Percentiles rank a stretch among this genome's conserved stretches.
phyloP scores from a whole-genome alignment of 1,140 invertebrate genomes.

The Ostrea denselamellosa region DNA sequence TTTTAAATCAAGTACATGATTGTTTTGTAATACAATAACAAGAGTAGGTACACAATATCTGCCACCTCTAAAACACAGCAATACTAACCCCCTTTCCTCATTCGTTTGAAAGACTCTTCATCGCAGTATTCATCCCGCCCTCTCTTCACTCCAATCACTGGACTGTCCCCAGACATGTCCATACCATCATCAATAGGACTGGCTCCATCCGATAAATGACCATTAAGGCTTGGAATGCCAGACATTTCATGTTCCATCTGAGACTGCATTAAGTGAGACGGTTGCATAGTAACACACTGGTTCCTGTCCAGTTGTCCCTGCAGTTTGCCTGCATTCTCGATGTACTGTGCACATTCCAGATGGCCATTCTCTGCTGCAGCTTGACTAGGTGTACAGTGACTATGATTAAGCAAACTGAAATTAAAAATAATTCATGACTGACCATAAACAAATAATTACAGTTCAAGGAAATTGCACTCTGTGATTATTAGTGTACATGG shows the following conservation, averaged over 20 bases:
- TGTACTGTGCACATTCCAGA: slow-evolving; percentile 65
- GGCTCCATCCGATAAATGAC: slow-evolving; percentile 45
- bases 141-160: slow-evolving; percentile 64
- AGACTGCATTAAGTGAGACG: slow-evolving; percentile 40
- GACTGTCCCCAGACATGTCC: slow-evolving; percentile 50
- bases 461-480: too few relatives aligned
- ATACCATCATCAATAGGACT: slow-evolving; percentile 43
- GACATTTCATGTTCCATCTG: slow-evolving; percentile 7
- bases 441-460: too few relatives aligned
- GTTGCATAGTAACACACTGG: slow-evolving; percentile 29
- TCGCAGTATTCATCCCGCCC: slow-evolving; percentile 62
- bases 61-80: neutral
- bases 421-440: neutral
- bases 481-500: too few relatives aligned
- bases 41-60: slow-evolving; percentile 22
- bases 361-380: slow-evolving; percentile 63
- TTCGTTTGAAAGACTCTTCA: slow-evolving; percentile 62
- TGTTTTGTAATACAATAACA: slow-evolving; percentile 8
- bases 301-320: slow-evolving; percentile 44
- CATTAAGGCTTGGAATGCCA: neutral
- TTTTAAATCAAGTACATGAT: too few relatives aligned
- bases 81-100: slow-evolving; percentile 62
- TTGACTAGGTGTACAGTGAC: slow-evolving; percentile 60
- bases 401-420: slow-evolving; percentile 67
- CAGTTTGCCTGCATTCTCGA: slow-evolving; percentile 62